Percentiles rank a stretch among this genome's conserved stretches.
These are phyloP conservation scores for Chaitophorus viminalis DNA, from an alignment of 2,888 invertebrate genomes.

Conservation along the genomic window DNA sequence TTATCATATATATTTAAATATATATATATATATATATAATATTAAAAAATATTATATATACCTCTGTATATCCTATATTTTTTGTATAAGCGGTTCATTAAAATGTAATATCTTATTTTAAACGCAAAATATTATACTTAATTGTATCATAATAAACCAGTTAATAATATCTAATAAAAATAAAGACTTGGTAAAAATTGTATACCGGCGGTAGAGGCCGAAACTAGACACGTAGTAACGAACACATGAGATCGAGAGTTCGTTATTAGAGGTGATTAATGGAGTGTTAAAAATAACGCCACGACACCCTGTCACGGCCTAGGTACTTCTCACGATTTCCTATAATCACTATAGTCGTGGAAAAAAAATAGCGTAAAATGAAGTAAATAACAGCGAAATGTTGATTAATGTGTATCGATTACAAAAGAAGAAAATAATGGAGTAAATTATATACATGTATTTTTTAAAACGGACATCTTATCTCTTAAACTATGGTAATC, in stretches of 20 bases:
- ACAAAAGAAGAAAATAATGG: constrained; percentile 13
- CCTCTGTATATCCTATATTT: neutral
- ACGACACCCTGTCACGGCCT: constrained; percentile 47
- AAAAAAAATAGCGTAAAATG: constrained; percentile 30
- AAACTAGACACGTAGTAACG: constrained; percentile 2
- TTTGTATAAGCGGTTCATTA: neutral
- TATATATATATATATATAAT: too few species aligned
- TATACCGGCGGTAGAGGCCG: neutral
- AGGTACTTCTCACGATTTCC: constrained; percentile 40
- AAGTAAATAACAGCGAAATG: constrained; percentile 27
- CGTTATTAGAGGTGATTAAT: constrained; percentile 56
- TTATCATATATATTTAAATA: too few species aligned
- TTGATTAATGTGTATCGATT: constrained; percentile 15
- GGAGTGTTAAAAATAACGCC: constrained; percentile 58
- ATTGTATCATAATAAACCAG: constrained; percentile 8
- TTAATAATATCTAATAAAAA: constrained; percentile 42
- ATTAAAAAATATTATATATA: neutral
- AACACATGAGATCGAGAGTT: constrained; percentile 21
- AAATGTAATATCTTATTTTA: neutral
- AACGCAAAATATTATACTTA: neutral
- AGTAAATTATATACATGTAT: neutral
- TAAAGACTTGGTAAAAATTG: neutral
- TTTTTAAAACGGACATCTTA: neutral
- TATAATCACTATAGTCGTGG: constrained; percentile 34
- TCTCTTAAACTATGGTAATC: neutral